Conservation (phyloP, 2,888 invertebrate genomes). For the Synergus itoensis region DNA sequence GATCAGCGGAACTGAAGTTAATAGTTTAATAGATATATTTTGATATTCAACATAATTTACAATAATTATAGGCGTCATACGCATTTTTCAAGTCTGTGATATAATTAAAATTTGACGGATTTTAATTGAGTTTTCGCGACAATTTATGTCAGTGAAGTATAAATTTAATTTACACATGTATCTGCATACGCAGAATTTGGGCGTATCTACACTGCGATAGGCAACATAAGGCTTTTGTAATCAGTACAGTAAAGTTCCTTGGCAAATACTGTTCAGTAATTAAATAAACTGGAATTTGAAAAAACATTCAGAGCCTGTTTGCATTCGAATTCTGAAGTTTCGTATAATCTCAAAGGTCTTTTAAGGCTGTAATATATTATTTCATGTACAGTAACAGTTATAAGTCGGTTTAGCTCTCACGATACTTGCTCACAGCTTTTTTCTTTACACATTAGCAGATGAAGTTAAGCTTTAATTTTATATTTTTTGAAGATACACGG, state of each 20-base stretch:
- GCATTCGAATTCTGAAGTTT: slow-evolving; percentile 28
- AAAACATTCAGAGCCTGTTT: slow-evolving; percentile 39
- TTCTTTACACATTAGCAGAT: slow-evolving; percentile 43
- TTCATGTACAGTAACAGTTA: slow-evolving; percentile 44
- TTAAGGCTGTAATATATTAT: slow-evolving; percentile 44
- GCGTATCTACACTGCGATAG: background rate
- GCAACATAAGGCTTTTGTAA: background rate
- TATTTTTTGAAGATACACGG: slow-evolving; percentile 67
- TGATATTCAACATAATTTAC: slow-evolving; percentile 69
- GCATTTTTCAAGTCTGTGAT: slow-evolving; percentile 56
- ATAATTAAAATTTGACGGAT: slow-evolving; percentile 49
- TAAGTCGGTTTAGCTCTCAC: slow-evolving; percentile 42
- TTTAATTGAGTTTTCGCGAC: slow-evolving; percentile 46
- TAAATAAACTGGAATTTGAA: slow-evolving; percentile 45
- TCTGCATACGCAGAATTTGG: background rate
- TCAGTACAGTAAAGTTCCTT: slow-evolving; percentile 42
- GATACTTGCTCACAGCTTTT: slow-evolving; percentile 4
- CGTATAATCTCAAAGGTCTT: slow-evolving; percentile 42
- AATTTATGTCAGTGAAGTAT: slow-evolving; percentile 48
- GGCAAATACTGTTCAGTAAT: slow-evolving; percentile 49
- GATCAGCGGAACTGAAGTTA: slow-evolving; percentile 31
- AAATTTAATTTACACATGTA: slow-evolving; percentile 10
- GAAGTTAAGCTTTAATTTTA: slow-evolving; percentile 57
- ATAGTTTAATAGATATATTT: slow-evolving; percentile 62
- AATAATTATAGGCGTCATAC: slow-evolving; percentile 63